These are phyloP conservation scores for Fistularia commersonii DNA, from an alignment of 2,797 vertebrate genomes.

Conservation along the genomic window DNA sequence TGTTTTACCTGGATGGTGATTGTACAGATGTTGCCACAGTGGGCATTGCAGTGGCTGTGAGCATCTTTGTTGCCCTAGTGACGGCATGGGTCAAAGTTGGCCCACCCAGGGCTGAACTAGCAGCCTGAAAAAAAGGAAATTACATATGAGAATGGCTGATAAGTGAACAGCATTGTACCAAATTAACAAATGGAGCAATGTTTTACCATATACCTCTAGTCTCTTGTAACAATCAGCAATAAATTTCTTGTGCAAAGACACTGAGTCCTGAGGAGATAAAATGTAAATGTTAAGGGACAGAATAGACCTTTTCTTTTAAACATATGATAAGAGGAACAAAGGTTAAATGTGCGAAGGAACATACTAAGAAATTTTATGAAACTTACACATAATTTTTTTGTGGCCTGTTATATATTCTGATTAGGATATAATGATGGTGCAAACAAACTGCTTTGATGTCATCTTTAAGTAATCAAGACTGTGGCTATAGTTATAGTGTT, in stretches of 20 bases:
- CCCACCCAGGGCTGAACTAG: constrained; percentile 94
- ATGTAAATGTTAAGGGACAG: neutral
- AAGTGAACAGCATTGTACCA: neutral
- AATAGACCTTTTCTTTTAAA: neutral
- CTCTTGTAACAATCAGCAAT: constrained; percentile 99
- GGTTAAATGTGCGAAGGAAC: no score
- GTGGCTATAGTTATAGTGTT: no score
- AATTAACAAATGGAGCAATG: neutral
- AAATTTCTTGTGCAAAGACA: constrained; percentile 98
- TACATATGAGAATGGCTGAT: neutral
- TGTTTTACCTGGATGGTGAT: constrained; percentile 92
- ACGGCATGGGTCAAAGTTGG: constrained; percentile 97
- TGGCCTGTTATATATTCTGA: no score
- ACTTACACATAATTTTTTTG: no score
- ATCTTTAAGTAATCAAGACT: no score
- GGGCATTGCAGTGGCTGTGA: constrained; percentile 98
- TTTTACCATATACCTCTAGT: constrained; percentile 82
- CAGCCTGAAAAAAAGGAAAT: constrained; percentile 72
- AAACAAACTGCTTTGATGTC: no score
- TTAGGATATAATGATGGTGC: no score
- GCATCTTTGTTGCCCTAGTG: constrained; percentile 98
- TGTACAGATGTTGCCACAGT: constrained; percentile 98
- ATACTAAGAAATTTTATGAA: no score
- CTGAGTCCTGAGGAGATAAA: constrained; percentile 84
- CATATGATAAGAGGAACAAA: neutral